A percentile compares a stretch with the other conserved stretches of the same genome.
phyloP scores from a whole-genome alignment of 2,888 invertebrate species.

The Zygogramma bicolorata region DNA sequence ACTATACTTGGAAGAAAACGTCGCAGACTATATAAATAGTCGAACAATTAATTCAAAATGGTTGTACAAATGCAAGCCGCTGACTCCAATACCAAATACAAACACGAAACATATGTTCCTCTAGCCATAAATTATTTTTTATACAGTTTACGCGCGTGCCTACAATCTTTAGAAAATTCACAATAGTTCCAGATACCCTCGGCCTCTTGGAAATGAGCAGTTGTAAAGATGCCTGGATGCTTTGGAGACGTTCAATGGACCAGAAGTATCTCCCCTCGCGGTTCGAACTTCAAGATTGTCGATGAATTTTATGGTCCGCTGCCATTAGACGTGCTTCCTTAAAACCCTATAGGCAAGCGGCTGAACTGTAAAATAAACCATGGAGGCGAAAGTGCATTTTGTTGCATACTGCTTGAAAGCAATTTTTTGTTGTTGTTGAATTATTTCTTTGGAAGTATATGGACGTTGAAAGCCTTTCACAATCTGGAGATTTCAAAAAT shows the following conservation, averaged over 20 bases:
- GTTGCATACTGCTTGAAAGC: no score
- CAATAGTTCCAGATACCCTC: constrained; percentile 57
- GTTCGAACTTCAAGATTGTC: not conserved
- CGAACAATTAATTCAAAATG: constrained; percentile 17
- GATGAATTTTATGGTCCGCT: constrained; percentile 26
- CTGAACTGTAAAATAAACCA: not conserved
- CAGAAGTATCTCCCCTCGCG: constrained; percentile 32
- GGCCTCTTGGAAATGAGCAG: constrained; percentile 58
- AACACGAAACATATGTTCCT: constrained; percentile 60
- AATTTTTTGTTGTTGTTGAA: no score
- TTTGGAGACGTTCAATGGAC: constrained; percentile 52
- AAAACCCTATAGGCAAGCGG: constrained; percentile 7
- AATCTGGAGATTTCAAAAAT: no score
- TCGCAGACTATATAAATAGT: constrained; percentile 4
- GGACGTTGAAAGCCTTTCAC: no score
- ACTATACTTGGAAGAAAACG: not conserved
- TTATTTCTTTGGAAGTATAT: no score
- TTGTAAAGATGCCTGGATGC: constrained; percentile 53
- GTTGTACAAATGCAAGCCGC: constrained; percentile 12
- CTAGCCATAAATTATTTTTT: constrained; percentile 63
- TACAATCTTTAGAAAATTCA: constrained; percentile 60
- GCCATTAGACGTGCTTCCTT: constrained; percentile 32
- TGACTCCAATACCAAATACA: constrained; percentile 44
- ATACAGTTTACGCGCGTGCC: constrained; percentile 61
- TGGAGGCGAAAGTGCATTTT: not conserved